phyloP scores from a whole-genome alignment of 2,888 invertebrate genomes.

The Cryptops parisi region DNA sequence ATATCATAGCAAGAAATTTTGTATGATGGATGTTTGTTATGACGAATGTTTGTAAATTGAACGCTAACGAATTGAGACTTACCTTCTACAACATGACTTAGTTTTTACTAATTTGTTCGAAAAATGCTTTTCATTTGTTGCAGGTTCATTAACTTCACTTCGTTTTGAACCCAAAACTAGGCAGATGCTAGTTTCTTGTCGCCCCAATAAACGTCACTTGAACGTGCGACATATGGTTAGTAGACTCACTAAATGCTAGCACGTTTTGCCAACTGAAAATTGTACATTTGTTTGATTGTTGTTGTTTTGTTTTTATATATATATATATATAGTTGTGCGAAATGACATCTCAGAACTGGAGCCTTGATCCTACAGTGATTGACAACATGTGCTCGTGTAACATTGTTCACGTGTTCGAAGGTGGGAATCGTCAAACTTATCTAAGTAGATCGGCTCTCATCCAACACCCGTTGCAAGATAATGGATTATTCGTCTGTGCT shows the following conservation, averaged over 20 bases:
- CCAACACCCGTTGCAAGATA: slow-evolving; percentile 5
- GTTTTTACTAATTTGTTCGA: no score
- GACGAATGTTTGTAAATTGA: no score
- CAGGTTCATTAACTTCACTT: neutral
- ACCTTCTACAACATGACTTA: no score
- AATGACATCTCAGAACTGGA: slow-evolving; percentile 4
- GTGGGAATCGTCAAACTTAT: slow-evolving; percentile 19
- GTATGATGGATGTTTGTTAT: no score
- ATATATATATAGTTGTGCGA: slow-evolving; percentile 2
- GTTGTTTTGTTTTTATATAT: neutral
- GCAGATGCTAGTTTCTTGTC: slow-evolving; percentile 6
- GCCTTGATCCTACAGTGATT: neutral
- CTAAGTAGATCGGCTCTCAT: slow-evolving; percentile 17
- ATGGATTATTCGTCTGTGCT: slow-evolving; percentile 15
- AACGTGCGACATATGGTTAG: slow-evolving; percentile 4
- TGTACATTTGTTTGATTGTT: neutral
- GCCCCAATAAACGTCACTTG: neutral
- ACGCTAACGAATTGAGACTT: no score
- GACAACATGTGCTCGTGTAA: slow-evolving; percentile 9
- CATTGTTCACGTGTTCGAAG: slow-evolving; percentile 17
- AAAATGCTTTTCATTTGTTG: no score
- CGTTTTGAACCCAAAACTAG: slow-evolving; percentile 7
- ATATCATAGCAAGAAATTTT: no score
- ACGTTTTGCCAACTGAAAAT: neutral
- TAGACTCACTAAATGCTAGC: neutral